A percentile compares a stretch with the other conserved stretches of the same genome.
phyloP scores from a whole-genome alignment of 2,888 invertebrate genomes.

The Tyria jacobaeae region DNA sequence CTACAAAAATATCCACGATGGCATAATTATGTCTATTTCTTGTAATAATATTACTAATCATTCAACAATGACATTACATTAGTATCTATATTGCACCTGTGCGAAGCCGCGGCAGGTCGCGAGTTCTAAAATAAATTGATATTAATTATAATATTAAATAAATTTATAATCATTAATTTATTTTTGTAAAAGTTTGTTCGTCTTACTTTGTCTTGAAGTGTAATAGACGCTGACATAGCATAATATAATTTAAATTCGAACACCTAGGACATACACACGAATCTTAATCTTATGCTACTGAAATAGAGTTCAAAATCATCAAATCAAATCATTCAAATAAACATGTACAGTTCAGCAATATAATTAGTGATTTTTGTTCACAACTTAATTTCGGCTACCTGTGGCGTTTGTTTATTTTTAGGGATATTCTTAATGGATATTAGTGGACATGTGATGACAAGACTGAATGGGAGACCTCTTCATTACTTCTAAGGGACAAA shows the following conservation, averaged over 20 bases:
- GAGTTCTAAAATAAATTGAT: no score
- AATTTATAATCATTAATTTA: no score
- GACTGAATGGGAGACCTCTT: slow-evolving; percentile 16
- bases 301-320: slow-evolving; percentile 22
- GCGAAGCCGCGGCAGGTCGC: no score
- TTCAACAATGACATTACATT: no score
- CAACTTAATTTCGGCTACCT: slow-evolving; percentile 66
- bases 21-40: no score
- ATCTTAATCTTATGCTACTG: accelerated
- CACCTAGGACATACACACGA: slow-evolving; percentile 17
- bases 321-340: no score
- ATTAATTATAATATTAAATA: no score
- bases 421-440: slow-evolving; percentile 50
- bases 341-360: slow-evolving; percentile 9
- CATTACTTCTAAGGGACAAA: slow-evolving; percentile 11
- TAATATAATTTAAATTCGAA: slow-evolving; percentile 29
- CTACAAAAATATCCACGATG: no score
- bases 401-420: slow-evolving; percentile 48
- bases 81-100: no score
- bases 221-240: slow-evolving; percentile 48
- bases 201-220: slow-evolving; percentile 24
- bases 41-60: no score
- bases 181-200: no score
- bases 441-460: slow-evolving; percentile 48
- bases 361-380: slow-evolving; percentile 65